These are phyloP conservation scores for Nezara viridula DNA, from an alignment of 2,888 invertebrate genomes.

Conservation along the genomic window DNA sequence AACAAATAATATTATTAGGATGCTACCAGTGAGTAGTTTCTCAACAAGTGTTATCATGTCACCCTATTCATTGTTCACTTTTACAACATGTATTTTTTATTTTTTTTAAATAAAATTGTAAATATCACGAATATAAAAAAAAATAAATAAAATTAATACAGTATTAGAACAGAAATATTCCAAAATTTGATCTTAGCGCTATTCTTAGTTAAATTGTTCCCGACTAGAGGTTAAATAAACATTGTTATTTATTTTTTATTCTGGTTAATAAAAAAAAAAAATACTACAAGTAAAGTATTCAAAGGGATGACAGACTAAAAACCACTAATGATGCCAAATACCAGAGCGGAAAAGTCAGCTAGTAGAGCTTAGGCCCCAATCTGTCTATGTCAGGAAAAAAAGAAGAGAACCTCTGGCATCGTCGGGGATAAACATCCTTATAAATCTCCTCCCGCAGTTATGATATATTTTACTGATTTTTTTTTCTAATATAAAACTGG, in stretches of 20 bases:
- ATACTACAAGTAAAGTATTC: not conserved
- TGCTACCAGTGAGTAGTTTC: too few relatives aligned
- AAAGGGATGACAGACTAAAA: not conserved
- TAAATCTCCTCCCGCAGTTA: not conserved
- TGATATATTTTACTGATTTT: not conserved
- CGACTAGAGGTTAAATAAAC: not conserved
- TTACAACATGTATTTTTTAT: too few relatives aligned
- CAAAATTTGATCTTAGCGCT: too few relatives aligned
- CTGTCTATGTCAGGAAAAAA: slow-evolving; percentile 13
- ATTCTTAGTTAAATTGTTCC: too few relatives aligned
- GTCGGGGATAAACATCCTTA: not conserved
- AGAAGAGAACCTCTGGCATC: not conserved
- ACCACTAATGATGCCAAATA: slow-evolving; percentile 33
- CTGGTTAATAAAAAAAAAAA: not conserved
- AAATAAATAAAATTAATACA: too few relatives aligned
- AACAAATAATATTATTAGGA: too few relatives aligned
- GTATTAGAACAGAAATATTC: too few relatives aligned
- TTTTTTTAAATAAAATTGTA: too few relatives aligned
- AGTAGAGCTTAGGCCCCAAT: not conserved
- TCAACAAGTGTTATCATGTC: too few relatives aligned
- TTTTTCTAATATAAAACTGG: not conserved
- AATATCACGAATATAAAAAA: too few relatives aligned
- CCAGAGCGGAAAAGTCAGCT: not conserved
- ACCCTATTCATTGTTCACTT: too few relatives aligned
- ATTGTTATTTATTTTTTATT: not conserved